A percentile compares a stretch with the other conserved stretches of the same genome.
These are phyloP conservation scores for Trematocara stigmaticum DNA, from an alignment of 2,113 vertebrate species.

Conservation along the genomic window DNA sequence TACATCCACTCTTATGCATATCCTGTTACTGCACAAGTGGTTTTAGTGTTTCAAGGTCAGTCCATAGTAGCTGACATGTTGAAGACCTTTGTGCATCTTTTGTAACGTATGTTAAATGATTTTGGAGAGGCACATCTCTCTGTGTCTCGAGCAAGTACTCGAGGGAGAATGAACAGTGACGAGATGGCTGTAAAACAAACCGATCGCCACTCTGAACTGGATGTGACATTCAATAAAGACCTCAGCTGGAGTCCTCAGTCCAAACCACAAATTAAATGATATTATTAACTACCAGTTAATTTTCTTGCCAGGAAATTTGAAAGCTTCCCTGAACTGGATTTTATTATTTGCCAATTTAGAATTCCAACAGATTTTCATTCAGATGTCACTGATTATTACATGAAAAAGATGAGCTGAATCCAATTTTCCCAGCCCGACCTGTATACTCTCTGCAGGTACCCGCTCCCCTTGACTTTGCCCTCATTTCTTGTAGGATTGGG, in stretches of 20 bases:
- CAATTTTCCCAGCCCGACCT: not conserved
- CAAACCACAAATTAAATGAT: not conserved
- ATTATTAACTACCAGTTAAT: not conserved
- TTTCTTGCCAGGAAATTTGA: not conserved
- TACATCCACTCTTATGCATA: not conserved
- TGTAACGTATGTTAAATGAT: not conserved
- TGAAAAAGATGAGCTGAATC: not conserved
- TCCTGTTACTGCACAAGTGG: not conserved
- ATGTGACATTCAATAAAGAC: not conserved
- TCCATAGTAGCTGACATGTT: not conserved
- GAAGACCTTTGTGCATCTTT: not conserved
- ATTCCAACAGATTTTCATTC: not conserved
- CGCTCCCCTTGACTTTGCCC: constrained; percentile 61
- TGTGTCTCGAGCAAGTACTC: not conserved
- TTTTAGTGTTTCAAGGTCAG: not conserved
- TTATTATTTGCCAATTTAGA: not conserved
- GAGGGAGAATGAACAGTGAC: not conserved
- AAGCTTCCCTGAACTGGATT: not conserved
- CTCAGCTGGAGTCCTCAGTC: not conserved
- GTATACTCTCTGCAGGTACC: not conserved
- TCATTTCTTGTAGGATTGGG: constrained; percentile 66
- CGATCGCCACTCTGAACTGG: not conserved
- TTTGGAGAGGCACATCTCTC: not conserved
- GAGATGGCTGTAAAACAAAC: not conserved
- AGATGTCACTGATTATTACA: not conserved